Percentiles rank a stretch among this genome's conserved stretches.
Conservation (phyloP, 2,113 vertebrate species). For the Corythoichthys intestinalis region DNA sequence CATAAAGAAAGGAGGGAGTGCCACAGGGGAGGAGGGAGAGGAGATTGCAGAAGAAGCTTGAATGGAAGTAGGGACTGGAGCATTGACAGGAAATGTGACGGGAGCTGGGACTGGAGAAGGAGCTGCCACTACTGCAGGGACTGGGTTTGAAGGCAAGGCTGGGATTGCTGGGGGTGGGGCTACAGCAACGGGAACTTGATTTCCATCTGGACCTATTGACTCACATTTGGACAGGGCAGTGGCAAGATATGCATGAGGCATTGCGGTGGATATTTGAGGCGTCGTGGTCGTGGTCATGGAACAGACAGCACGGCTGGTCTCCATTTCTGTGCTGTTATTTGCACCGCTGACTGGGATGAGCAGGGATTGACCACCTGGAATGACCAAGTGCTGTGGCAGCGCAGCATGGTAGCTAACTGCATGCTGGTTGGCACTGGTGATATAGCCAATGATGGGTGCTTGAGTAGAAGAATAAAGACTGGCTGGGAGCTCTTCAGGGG, state of each 20-base stretch:
- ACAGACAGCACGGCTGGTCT: slow-evolving; percentile 77
- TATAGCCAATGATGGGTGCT: slow-evolving; percentile 90
- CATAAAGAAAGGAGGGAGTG: slow-evolving; percentile 92
- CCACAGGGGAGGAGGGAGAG: slow-evolving; percentile 73
- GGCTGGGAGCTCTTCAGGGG: slow-evolving; percentile 82
- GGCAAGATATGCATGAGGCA: slow-evolving; percentile 91
- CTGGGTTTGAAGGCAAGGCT: slow-evolving; percentile 70
- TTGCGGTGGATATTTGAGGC: slow-evolving; percentile 81
- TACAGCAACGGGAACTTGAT: slow-evolving; percentile 32
- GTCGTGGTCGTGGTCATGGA: slow-evolving; percentile 80
- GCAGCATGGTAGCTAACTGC: slow-evolving; percentile 82
- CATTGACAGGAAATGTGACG: slow-evolving; percentile 41
- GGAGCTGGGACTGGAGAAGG: slow-evolving; percentile 63
- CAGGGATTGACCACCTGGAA: slow-evolving; percentile 89
- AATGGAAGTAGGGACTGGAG: slow-evolving; percentile 53
- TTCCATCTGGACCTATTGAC: slow-evolving; percentile 69
- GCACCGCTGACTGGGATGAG: slow-evolving; percentile 84
- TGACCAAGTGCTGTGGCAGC: slow-evolving; percentile 91
- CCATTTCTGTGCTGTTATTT: slow-evolving; percentile 69
- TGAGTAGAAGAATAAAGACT: slow-evolving; percentile 88
- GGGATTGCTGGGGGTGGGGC: slow-evolving; percentile 74
- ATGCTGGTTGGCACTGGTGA: slow-evolving; percentile 76
- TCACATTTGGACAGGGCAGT: slow-evolving; percentile 86
- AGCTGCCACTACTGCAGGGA: slow-evolving; percentile 37
- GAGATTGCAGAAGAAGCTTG: slow-evolving; percentile 81